Percentiles rank a stretch among this genome's conserved stretches.
Conservation (phyloP, 2,888 invertebrate genomes). For the Hemistola chrysoprasaria region DNA sequence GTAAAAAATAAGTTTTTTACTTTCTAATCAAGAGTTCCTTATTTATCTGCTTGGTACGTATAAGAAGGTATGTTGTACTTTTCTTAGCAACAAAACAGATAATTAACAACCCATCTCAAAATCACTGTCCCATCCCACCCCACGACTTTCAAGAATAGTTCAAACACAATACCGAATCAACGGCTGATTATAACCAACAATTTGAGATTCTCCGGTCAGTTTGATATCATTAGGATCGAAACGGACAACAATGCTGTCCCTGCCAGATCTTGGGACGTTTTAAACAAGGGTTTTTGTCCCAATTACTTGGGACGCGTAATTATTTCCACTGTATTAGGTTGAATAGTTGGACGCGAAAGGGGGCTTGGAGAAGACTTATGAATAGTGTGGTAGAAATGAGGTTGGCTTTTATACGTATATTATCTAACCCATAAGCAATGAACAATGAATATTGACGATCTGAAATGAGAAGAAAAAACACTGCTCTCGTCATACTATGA, state of each 20-base stretch:
- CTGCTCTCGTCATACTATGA: too few species aligned
- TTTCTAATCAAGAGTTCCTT: too few species aligned
- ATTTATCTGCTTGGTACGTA: conserved; percentile 3
- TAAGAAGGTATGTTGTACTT: background rate
- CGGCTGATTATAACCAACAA: conserved; percentile 46
- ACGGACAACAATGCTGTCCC: conserved; percentile 69
- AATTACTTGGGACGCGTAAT: conserved; percentile 69
- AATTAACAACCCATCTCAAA: conserved; percentile 4
- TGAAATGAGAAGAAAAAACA: too few species aligned
- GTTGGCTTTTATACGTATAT: too few species aligned
- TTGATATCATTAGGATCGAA: conserved; percentile 31
- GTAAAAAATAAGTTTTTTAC: too few species aligned
- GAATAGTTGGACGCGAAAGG: conserved; percentile 32
- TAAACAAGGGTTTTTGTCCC: conserved; percentile 76
- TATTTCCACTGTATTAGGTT: conserved; percentile 66
- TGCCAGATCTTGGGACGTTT: conserved; percentile 63
- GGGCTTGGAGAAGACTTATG: background rate
- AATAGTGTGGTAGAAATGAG: too few species aligned
- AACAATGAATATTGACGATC: too few species aligned
- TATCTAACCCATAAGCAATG: too few species aligned
- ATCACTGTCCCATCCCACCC: conserved; percentile 12
- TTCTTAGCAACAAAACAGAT: background rate
- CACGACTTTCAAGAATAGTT: conserved; percentile 35
- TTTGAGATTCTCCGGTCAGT: conserved; percentile 76
- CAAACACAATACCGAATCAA: conserved; percentile 55